Evolutionary conservation across 2,888 invertebrate species (phyloP).

Genomic region (Sphaeridia pumilis): DNA sequence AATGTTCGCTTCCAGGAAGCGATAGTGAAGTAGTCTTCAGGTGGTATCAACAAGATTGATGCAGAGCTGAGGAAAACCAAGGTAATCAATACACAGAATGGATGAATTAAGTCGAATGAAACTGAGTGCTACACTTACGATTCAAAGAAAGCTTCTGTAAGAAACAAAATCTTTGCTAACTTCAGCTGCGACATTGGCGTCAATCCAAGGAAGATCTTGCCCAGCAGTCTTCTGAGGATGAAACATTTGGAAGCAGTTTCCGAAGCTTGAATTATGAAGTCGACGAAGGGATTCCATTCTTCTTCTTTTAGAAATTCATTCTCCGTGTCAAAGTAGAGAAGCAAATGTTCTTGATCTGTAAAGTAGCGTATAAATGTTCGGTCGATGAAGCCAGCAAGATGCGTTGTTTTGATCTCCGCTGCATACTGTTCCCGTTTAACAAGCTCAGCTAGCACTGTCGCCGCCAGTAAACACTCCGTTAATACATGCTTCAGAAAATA

Average conservation of each 20-base stretch:
- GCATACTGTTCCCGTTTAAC: slow-evolving; percentile 6
- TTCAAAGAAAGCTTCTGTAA: background rate
- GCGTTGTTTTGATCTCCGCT: slow-evolving; percentile 1
- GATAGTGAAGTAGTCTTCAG: slow-evolving; percentile 21
- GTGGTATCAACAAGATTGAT: slow-evolving; percentile 2
- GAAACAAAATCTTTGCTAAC: slow-evolving; percentile 21
- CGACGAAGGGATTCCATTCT: slow-evolving; percentile 17
- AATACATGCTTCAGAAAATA: slow-evolving; percentile 25
- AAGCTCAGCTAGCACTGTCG: slow-evolving; percentile 17
- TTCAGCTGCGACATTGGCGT: slow-evolving; percentile 19
- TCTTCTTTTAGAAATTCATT: background rate
- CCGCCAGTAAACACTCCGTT: slow-evolving; percentile 1
- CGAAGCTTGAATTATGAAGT: slow-evolving; percentile 15
- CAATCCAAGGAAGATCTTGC: slow-evolving; percentile 26
- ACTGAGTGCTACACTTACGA: background rate
- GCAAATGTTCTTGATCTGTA: slow-evolving; percentile 25
- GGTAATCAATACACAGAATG: no score
- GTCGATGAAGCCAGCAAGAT: slow-evolving; percentile 19
- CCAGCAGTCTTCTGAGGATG: slow-evolving; percentile 20
- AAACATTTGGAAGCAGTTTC: slow-evolving; percentile 16
- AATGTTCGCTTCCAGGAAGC: slow-evolving; percentile 23
- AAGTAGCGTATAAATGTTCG: slow-evolving; percentile 23
- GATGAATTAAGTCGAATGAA: background rate
- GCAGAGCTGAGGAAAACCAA: slow-evolving; percentile 4
- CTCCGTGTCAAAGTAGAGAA: background rate